These are phyloP conservation scores for Psammodynastes pulverulentus DNA, from an alignment of 2,113 vertebrate genomes.

Conservation along the genomic window DNA sequence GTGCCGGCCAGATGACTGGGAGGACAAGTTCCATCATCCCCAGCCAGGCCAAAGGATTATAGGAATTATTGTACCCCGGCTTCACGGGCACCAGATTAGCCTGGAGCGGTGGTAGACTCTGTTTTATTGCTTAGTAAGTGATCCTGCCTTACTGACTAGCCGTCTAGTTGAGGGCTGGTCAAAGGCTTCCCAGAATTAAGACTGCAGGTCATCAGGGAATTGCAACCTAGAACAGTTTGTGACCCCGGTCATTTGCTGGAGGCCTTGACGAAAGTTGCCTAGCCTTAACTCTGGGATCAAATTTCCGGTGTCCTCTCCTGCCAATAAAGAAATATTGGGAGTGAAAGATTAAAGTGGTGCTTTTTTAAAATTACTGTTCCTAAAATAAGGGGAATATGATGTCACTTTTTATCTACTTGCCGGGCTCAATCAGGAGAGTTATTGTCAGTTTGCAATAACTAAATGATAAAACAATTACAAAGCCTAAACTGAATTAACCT, in stretches of 20 bases:
- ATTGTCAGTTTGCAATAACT: background rate
- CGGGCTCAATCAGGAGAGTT: background rate
- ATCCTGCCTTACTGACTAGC: background rate
- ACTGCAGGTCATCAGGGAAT: background rate
- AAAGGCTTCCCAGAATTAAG: background rate
- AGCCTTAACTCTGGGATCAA: background rate
- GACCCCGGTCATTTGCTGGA: background rate
- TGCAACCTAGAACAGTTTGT: background rate
- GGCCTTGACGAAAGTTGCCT: background rate
- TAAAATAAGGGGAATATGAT: background rate
- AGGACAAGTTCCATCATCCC: background rate
- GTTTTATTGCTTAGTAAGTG: background rate
- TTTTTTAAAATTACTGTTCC: background rate
- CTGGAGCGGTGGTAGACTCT: background rate
- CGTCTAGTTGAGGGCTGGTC: background rate
- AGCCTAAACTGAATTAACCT: background rate
- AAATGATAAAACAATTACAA: background rate
- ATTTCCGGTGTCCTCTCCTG: background rate
- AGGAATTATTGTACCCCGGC: background rate
- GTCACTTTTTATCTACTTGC: background rate
- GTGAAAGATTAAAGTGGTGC: background rate
- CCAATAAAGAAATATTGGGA: background rate
- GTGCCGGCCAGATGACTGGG: background rate
- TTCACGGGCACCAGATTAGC: background rate
- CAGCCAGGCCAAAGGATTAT: background rate